Evolutionary conservation across 2,888 invertebrate genomes (phyloP).

Genomic region (Diogma glabrata): DNA sequence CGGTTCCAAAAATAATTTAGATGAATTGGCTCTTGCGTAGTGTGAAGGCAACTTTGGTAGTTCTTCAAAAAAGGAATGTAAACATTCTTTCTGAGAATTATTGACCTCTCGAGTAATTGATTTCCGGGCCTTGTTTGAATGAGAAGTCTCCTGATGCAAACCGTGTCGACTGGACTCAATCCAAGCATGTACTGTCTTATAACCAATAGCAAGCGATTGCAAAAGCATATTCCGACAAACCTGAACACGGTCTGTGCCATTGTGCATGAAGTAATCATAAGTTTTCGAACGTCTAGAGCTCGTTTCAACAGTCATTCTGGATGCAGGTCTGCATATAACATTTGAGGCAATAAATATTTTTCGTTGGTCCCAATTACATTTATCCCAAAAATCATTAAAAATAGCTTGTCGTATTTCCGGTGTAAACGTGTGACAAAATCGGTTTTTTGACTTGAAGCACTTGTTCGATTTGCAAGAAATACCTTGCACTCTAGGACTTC

Average conservation of each 20-base stretch:
- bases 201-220: not conserved
- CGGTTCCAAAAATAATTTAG: not conserved
- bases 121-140: not conserved
- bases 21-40: no score
- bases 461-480: not conserved
- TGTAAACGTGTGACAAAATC: not conserved
- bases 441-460: not conserved
- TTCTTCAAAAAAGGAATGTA: not conserved
- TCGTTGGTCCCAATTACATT: not conserved
- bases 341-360: not conserved
- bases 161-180: not conserved
- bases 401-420: not conserved
- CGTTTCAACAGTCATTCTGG: not conserved
- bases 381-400: not conserved
- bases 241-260: not conserved
- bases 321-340: not conserved
- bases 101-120: not conserved
- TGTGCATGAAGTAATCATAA: not conserved
- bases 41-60: not conserved
- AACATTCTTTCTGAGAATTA: not conserved
- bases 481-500: not conserved
- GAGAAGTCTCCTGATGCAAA: not conserved
- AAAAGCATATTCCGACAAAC: not conserved
- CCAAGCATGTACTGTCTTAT: not conserved
- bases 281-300: not conserved